A percentile compares a stretch with the other conserved stretches of the same genome.
These are phyloP conservation scores for Machimus atricapillus DNA, from an alignment of 2,888 invertebrate species.

Conservation along the genomic window DNA sequence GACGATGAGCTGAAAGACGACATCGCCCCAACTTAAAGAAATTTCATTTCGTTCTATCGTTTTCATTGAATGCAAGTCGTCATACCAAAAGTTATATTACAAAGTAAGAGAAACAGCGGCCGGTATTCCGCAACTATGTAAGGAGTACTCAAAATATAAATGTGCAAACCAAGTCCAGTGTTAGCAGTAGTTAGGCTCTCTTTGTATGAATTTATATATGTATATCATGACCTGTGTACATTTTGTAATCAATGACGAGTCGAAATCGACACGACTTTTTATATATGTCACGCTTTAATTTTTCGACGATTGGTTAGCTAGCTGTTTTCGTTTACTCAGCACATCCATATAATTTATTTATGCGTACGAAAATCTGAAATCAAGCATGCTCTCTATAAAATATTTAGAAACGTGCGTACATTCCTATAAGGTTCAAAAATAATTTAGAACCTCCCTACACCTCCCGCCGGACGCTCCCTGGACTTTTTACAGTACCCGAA, in stretches of 20 bases:
- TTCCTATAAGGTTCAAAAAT: background rate
- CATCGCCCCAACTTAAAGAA: background rate
- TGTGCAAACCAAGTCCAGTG: constrained; percentile 44
- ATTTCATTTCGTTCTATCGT: background rate
- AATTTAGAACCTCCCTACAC: background rate
- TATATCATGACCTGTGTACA: constrained; percentile 33
- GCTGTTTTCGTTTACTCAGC: background rate
- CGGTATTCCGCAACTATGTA: background rate
- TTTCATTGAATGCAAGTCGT: background rate
- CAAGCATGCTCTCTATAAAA: background rate
- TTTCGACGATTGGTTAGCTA: background rate
- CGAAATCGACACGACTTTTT: background rate
- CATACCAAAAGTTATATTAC: background rate
- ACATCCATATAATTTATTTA: background rate
- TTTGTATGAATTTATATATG: constrained; percentile 46
- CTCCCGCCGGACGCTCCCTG: background rate
- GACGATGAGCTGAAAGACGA: background rate
- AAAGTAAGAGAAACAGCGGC: background rate
- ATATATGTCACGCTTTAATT: background rate
- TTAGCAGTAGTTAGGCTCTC: constrained; percentile 45
- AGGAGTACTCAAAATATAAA: constrained; percentile 25
- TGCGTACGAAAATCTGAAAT: background rate
- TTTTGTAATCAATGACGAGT: constrained; percentile 21
- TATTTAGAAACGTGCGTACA: background rate
- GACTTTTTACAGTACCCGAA: background rate